Evolutionary conservation across 2,113 vertebrate genomes (phyloP), one percentile per base, ranked within the genome.

Genomic region (Anoplopoma fimbria): DNA sequence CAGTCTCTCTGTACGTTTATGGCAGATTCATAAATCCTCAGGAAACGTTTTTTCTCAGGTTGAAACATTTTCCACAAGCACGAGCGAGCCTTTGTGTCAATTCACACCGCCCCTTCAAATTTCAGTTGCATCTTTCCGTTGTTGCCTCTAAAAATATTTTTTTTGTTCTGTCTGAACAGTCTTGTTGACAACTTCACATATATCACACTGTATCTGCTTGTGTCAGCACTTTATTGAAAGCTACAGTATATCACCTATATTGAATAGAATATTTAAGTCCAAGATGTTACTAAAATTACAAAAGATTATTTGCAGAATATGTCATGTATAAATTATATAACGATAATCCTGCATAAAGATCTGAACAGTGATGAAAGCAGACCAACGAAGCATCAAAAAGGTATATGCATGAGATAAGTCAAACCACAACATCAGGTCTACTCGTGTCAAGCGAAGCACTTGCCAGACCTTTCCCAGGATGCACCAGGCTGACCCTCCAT

Each of bases 401-500:
- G 21, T 25, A 33, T 51, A 17, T 23, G 36, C 6, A 10, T 14
- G 4, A 81, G 5, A 36, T n/a, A 19, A 65, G 15, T 57, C n/a
- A 33, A 63, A 4, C 12, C 0, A 53, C 21, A 40, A 19, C 19
- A 27, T 0, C 53, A 51, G 31, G 29, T 64, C 58, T 38, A 15
- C 31, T 79, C 75, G 62, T 79, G 82, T 90, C 79, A 83, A 79
- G 69, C 68, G 58, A 47, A 84, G 77, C 79, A 75, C 75, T 85
- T 69, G 47, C 40, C 40, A 62, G 85, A 81, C 81, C 36, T 77
- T 23, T 80, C 84, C 80, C 76, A 79, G 76, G 53, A 71, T 75
- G 73, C 84, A 84, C 49, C 5, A 7, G 69, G 65, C 58, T 85
- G 77, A 88, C 75, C 77, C 69, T 80, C 51, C 58, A 53, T 77